phyloP scores from a whole-genome alignment of 2,888 invertebrate genomes.

The Melipona beecheii region DNA sequence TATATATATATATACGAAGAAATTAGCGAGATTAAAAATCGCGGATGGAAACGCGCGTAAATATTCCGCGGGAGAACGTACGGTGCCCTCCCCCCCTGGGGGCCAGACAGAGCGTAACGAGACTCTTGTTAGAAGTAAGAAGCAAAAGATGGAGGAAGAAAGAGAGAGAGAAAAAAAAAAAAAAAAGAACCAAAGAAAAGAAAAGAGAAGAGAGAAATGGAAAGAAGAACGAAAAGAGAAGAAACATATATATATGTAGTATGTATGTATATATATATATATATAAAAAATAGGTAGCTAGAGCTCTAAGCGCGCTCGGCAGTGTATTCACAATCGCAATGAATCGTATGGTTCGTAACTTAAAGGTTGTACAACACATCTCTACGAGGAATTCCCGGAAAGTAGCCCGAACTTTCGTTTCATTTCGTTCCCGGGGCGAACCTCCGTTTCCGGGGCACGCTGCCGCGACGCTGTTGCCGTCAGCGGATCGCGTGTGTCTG shows the following conservation, averaged over 20 bases:
- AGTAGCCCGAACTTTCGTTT: slow-evolving; percentile 60
- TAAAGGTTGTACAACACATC: slow-evolving; percentile 74
- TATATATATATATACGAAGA: not conserved
- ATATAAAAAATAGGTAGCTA: slow-evolving; percentile 72
- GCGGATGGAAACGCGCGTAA: not conserved
- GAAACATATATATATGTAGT: not conserved
- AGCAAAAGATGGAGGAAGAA: slow-evolving; percentile 19
- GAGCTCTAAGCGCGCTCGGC: slow-evolving; percentile 83
- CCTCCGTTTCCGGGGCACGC: not conserved
- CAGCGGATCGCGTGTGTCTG: not conserved
- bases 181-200: slow-evolving; percentile 25
- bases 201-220: not conserved
- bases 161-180: not conserved
- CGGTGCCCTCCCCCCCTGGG: not conserved
- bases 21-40: slow-evolving; percentile 2
- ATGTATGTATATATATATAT: not conserved
- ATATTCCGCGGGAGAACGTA: slow-evolving; percentile 21
- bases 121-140: slow-evolving; percentile 62
- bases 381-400: slow-evolving; percentile 66
- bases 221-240: not conserved
- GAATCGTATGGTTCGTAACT: slow-evolving; percentile 76
- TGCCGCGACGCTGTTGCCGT: not conserved
- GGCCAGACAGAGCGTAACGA: slow-evolving; percentile 47
- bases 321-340: slow-evolving; percentile 84
- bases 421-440: not conserved